These are phyloP conservation scores for Miichthys miiuy DNA, from an alignment of 2,797 vertebrate genomes.

Conservation along the genomic window DNA sequence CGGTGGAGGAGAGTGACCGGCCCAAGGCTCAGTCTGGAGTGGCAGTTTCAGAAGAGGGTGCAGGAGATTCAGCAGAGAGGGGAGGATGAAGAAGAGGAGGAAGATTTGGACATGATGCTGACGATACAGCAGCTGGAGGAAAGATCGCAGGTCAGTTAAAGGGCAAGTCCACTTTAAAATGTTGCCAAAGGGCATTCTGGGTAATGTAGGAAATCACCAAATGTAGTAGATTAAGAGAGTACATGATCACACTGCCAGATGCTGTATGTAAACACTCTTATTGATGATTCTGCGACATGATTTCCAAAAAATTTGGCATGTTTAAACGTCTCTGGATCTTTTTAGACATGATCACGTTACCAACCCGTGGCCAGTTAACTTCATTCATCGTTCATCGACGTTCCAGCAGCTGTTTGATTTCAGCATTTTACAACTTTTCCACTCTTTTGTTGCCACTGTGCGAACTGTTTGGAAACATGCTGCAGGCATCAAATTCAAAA, in stretches of 20 bases:
- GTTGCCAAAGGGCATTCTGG: background rate
- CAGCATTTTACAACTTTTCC: no score
- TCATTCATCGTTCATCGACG: no score
- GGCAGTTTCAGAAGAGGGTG: constrained; percentile 94
- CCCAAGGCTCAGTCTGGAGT: constrained; percentile 92
- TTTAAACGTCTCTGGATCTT: no score
- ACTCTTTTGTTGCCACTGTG: no score
- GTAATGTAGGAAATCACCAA: background rate
- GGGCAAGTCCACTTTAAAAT: background rate
- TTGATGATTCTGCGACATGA: background rate
- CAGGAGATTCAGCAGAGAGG: constrained; percentile 89
- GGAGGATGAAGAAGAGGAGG: constrained; percentile 89
- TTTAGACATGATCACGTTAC: no score
- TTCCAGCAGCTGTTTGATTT: no score
- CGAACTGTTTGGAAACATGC: no score
- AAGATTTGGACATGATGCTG: constrained; percentile 87
- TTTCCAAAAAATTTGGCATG: no score
- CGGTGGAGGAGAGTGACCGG: constrained; percentile 86
- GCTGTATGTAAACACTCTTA: background rate
- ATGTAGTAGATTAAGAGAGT: background rate
- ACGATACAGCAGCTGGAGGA: constrained; percentile 88
- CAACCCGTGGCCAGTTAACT: no score
- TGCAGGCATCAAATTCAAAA: no score
- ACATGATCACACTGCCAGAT: background rate
- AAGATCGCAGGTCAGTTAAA: constrained; percentile 86